Evolutionary conservation across 2,888 invertebrate species (phyloP), one percentile per base, ranked within the genome.

Genomic region (Heliconius ethilla): DNA sequence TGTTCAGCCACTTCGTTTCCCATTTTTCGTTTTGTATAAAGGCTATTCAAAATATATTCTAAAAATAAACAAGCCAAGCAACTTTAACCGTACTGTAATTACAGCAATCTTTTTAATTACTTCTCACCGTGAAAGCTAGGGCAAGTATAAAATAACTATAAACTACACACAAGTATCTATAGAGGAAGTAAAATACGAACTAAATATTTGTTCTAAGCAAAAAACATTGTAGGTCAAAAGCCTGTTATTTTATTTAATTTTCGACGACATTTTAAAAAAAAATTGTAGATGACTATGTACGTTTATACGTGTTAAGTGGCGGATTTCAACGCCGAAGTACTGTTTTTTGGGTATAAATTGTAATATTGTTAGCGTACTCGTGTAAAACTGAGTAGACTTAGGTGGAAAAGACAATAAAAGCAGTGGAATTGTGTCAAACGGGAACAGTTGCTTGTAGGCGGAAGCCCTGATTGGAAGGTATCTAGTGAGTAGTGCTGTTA

Each of bases 91-190:
- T 69, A 40, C 40, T 13, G 22, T 40, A 69, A 67, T 67, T 3
- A 40, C 25, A 69, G 69, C 69, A 69, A 69, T 69, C 69, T 40
- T 69, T 67, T 69, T 69, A 69, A 69, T 69, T 69, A 69, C 45
- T 25, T 69, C 69, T 69, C 40, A 69, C 69, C 40, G 9, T 69
- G 40, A 45, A 40, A 25, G 40, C 69, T 40, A 40, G 37, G 40
- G 25, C 15, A 69, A 69, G 40, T 69, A 69, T 45, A 69, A 69
- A 69, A 69, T 69, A 40, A 40, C 67, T 69, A 69, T 25, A 7
- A 40, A 40, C 67, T 69, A 69, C 40, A 7, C 40, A 45, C 7
- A 63, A 63, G 27, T 25, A 40, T 4, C 11, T 37, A 69, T 25
- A 40, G 7, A 69, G 40, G 13, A 69, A 25, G 25, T 40, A 69